Base-by-base conservation (phyloP, 2,888 invertebrate species). In the Chironomus riparius region DNA sequence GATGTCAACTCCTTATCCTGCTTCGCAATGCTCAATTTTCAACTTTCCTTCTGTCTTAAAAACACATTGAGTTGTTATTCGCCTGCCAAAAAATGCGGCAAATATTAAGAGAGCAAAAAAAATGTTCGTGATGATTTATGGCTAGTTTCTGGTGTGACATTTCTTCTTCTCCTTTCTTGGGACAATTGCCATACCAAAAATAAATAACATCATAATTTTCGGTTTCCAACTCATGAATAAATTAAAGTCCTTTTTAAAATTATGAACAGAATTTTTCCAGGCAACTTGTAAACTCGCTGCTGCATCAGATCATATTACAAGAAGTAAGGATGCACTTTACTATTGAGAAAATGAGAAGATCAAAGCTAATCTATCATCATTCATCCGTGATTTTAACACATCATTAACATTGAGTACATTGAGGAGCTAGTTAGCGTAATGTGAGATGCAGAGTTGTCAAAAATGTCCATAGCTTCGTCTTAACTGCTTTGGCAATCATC, bases 51-150 rank as follows among this genome's bases (percentile, higher is more conserved):
- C 7, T 38, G 4, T 38, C 38, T 38, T 56, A 18, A 56, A 56
- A 56, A 56, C n/a, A 15, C 56, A 15, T 56, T 68, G 12, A 15
- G 13, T 21, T 68, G 15, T 21, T 68, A 24, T 68, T 38, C 28
- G 28, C 24, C 15, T 70, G 70, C 70, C 70, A 70, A 70, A 68
- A 68, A 70, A 69, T 47, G 47, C 38, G 47, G n/a, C n/a, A 69
- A 13, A 65, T 38, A 38, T 38, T 38, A 65, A 28, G 65, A 65
- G 65, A 65, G 24, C 13, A 56, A 28, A 68, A 38, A 38, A 68
- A 24, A n/a, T n/a, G 28, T 68, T 24, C 22, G 18, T 21, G 38
- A 18, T 70, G 70, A 70, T 70, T 70, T 70, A 70, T 70, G 70
- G 48, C 70, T 21, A 15, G 47, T 48, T 47, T 70, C 21, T 48